Evolutionary conservation across 1,140 invertebrate genomes (phyloP), one percentile per base, ranked within the genome.

Genomic region (Pantala flavescens): DNA sequence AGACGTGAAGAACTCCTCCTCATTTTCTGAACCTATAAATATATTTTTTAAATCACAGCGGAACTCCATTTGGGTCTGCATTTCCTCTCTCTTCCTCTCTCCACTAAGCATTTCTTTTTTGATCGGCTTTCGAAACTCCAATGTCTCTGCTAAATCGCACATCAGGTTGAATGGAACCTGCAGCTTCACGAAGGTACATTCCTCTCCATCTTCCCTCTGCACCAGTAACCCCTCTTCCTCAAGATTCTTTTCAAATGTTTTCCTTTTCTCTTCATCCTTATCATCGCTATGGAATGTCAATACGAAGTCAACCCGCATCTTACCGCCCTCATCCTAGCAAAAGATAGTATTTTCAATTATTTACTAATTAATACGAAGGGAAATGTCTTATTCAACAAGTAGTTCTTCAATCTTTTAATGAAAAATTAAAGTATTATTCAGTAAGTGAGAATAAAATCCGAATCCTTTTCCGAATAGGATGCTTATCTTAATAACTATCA

Each of bases 1-100:
- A 73, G 92, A 90, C 0, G 93, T 94, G 80, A 94, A 98, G 49
- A 92, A 90, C 0, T 89, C 90, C 71, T 94, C 90, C 71, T 91
- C 86, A 79, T 95, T 92, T 63, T 16, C n/a, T 12, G n/a, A 63
- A 63, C 5, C 5, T 5, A 21, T 7, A 12, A 63, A 16, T 7
- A 21, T 16, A 5, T 19, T 3, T 14, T 63, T 63, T 63, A 63
- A 16, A 63, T 19, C n/a, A 14, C 49, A 1, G 49, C n/a, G 49
- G 12, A 16, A 63, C 16, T 19, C n/a, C 16, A 12, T 63, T 5
- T 19, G 5, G 3, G 16, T 16, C 5, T 7, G 14, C 12, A 1
- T 63, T 3, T 63, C 49, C 16, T 49, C n/a, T 3, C 49, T 12
- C 3, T 21, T 63, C n/a, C 14, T 63, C 12, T 63, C 49, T 63